phyloP scores from a whole-genome alignment of 2,888 invertebrate species.

The Zhengitettix transpicula region DNA sequence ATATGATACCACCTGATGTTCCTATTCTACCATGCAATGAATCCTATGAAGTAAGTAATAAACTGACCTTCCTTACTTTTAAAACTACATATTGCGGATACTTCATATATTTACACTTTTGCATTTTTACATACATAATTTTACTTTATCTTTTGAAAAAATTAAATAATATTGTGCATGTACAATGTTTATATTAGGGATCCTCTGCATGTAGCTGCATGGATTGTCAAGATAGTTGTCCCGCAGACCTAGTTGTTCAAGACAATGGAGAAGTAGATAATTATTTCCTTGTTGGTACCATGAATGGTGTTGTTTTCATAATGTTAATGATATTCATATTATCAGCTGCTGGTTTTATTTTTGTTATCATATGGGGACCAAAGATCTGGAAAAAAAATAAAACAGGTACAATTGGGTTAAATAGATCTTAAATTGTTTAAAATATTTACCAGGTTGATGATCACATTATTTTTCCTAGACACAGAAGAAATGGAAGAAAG shows the following conservation, averaged over 20 bases:
- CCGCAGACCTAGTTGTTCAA: slow-evolving; percentile 28
- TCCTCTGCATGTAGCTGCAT: slow-evolving; percentile 54
- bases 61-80: background rate
- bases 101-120: too few species aligned
- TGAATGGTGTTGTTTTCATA: slow-evolving; percentile 44
- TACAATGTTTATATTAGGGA: background rate
- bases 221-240: slow-evolving; percentile 51
- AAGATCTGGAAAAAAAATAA: background rate
- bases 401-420: too few species aligned
- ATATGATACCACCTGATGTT: background rate
- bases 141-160: too few species aligned
- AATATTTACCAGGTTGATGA: background rate
- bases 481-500: background rate
- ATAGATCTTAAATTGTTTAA: too few species aligned
- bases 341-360: slow-evolving; percentile 23
- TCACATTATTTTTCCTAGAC: background rate
- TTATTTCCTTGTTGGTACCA: slow-evolving; percentile 36
- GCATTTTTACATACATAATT: background rate
- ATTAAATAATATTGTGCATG: background rate
- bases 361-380: slow-evolving; percentile 13
- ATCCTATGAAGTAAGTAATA: slow-evolving; percentile 30
- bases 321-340: slow-evolving; percentile 39
- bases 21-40: slow-evolving; percentile 35
- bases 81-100: too few species aligned
- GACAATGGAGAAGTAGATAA: slow-evolving; percentile 20